Percentiles rank a stretch among this genome's conserved stretches.
These are phyloP conservation scores for Phyllostomus hastatus DNA, from an alignment of 2,113 vertebrate species.

Conservation along the genomic window DNA sequence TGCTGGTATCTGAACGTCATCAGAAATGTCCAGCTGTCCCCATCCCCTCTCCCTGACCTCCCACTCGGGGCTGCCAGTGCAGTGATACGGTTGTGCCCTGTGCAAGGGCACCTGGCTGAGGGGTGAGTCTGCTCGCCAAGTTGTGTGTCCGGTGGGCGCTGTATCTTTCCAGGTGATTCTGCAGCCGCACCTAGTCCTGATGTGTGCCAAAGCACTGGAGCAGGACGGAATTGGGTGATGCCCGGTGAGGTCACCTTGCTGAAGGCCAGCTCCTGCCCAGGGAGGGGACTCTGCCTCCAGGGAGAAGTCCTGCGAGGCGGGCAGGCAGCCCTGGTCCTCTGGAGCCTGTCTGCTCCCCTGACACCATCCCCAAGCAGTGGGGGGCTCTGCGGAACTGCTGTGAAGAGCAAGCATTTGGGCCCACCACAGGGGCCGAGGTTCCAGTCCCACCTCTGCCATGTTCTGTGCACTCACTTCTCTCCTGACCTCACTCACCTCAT, in stretches of 20 bases:
- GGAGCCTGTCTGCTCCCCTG: background rate
- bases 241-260: background rate
- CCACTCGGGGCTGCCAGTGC: background rate
- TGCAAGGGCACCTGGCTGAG: background rate
- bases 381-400: background rate
- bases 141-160: background rate
- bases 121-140: background rate
- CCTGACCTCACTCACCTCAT: background rate
- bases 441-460: background rate
- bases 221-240: background rate
- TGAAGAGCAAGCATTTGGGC: background rate
- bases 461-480: background rate
- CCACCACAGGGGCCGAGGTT: background rate
- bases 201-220: background rate
- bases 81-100: background rate
- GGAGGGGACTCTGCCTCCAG: background rate
- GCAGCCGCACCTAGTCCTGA: background rate
- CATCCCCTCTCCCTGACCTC: background rate
- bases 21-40: background rate
- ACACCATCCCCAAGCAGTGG: rapidly evolving
- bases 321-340: background rate
- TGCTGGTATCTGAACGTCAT: background rate
- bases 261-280: background rate
- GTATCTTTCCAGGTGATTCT: background rate
- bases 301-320: background rate